These are phyloP conservation scores for Brachionus manjavacas DNA, from an alignment of 1,140 invertebrate genomes.

Conservation along the genomic window DNA sequence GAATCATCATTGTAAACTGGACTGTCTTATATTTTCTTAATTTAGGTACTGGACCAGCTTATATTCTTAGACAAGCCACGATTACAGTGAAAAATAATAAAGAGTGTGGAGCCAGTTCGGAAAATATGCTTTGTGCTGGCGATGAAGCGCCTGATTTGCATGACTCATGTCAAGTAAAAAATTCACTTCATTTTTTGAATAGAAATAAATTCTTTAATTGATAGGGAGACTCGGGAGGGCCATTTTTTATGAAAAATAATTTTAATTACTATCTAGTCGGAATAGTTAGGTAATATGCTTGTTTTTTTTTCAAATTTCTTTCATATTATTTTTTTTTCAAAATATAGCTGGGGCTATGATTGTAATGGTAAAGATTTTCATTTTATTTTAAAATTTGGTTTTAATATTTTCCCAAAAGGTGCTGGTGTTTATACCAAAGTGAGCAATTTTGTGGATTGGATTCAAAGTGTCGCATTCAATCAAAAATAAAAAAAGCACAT, in stretches of 20 bases:
- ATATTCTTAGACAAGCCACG: slow-evolving; percentile 18
- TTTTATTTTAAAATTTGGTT: background rate
- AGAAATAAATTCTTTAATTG: background rate
- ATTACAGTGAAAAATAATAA: slow-evolving; percentile 34
- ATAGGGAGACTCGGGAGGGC: slow-evolving; percentile 35
- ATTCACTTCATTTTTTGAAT: background rate
- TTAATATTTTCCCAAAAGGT: background rate
- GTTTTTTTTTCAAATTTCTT: background rate
- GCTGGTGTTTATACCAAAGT: slow-evolving; percentile 41
- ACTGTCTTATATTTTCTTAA: no score
- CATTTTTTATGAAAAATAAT: slow-evolving; percentile 41
- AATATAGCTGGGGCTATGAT: slow-evolving; percentile 25
- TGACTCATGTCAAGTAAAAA: slow-evolving; percentile 37
- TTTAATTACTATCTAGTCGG: slow-evolving; percentile 29
- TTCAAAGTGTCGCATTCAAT: slow-evolving; percentile 28
- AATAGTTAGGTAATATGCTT: background rate
- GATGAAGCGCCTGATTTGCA: slow-evolving; percentile 38
- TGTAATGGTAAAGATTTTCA: slow-evolving; percentile 20
- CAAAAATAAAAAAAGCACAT: background rate
- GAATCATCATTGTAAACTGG: background rate
- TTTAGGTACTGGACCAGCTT: slow-evolving; percentile 20
- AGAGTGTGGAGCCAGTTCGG: slow-evolving; percentile 29
- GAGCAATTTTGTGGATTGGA: slow-evolving; percentile 40
- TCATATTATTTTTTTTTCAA: background rate
- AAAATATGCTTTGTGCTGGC: slow-evolving; percentile 39